Evolutionary conservation across 2,888 invertebrate species (phyloP).

Genomic region (Athrips mouffetella): DNA sequence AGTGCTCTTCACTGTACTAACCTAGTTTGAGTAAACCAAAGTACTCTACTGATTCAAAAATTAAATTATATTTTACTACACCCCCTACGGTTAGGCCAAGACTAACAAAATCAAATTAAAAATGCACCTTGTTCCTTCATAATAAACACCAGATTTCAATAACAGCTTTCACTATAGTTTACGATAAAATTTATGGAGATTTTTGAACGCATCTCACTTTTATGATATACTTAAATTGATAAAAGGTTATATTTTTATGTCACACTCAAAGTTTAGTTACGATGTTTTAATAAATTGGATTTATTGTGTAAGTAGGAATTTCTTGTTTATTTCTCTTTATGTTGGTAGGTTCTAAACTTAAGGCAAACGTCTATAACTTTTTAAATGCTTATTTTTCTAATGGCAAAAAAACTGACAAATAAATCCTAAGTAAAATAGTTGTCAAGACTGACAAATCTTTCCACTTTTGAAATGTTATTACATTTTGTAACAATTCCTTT

Average conservation of each 20-base stretch:
- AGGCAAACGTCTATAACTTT: too few species aligned
- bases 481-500: too few species aligned
- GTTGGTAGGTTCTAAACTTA: too few species aligned
- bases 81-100: conserved; percentile 1
- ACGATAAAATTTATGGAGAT: conserved; percentile 2
- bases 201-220: conserved; percentile 1
- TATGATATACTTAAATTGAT: conserved; percentile 9
- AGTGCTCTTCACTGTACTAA: too few species aligned
- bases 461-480: too few species aligned
- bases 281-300: conserved; percentile 5
- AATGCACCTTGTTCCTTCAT: background rate
- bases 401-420: too few species aligned
- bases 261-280: background rate
- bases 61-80: background rate
- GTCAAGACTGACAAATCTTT: too few species aligned
- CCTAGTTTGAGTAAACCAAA: background rate
- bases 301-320: background rate
- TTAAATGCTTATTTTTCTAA: too few species aligned
- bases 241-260: conserved; percentile 9
- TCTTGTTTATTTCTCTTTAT: too few species aligned
- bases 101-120: background rate
- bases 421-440: too few species aligned
- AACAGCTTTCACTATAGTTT: background rate
- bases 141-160: background rate
- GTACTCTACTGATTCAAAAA: background rate